phyloP scores from a whole-genome alignment of 1,140 invertebrate species.

The Orchesella cincta region DNA sequence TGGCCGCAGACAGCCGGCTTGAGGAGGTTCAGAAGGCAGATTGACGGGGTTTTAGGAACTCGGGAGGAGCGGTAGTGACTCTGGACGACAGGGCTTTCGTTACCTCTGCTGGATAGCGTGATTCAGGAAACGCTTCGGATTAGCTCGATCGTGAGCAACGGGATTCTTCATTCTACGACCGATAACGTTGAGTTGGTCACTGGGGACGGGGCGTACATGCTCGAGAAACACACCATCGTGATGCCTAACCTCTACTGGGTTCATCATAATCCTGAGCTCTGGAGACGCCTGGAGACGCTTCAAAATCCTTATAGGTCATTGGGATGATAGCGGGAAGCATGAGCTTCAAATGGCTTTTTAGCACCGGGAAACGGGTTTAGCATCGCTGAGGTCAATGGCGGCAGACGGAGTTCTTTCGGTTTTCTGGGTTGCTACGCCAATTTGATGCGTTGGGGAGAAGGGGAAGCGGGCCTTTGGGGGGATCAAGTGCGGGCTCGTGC shows the following conservation, averaged over 20 bases:
- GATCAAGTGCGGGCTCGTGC: neutral
- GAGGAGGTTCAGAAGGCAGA: slow-evolving; percentile 29
- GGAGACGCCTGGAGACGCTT: slow-evolving; percentile 56
- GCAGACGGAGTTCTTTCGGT: slow-evolving; percentile 15
- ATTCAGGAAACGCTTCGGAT: neutral
- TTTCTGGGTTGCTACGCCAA: neutral
- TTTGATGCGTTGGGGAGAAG: neutral
- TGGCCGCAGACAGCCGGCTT: neutral
- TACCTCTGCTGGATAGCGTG: neutral
- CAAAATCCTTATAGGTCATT: slow-evolving; percentile 58
- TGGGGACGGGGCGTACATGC: slow-evolving; percentile 39
- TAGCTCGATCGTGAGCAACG: neutral
- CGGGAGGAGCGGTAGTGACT: neutral
- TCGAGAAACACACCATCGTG: slow-evolving; percentile 55
- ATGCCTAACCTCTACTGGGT: slow-evolving; percentile 57
- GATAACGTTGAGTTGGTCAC: slow-evolving; percentile 40
- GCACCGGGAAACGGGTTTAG: slow-evolving; percentile 18
- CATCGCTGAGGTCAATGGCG: neutral
- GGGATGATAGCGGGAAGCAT: neutral
- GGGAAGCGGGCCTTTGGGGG: neutral
- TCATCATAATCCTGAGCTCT: slow-evolving; percentile 56
- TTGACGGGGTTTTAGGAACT: neutral
- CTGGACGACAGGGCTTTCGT: neutral
- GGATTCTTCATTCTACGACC: slow-evolving; percentile 32
- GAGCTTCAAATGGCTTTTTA: neutral